Conservation (phyloP, 2,113 vertebrate genomes). For the Tragelaphus scriptus region DNA sequence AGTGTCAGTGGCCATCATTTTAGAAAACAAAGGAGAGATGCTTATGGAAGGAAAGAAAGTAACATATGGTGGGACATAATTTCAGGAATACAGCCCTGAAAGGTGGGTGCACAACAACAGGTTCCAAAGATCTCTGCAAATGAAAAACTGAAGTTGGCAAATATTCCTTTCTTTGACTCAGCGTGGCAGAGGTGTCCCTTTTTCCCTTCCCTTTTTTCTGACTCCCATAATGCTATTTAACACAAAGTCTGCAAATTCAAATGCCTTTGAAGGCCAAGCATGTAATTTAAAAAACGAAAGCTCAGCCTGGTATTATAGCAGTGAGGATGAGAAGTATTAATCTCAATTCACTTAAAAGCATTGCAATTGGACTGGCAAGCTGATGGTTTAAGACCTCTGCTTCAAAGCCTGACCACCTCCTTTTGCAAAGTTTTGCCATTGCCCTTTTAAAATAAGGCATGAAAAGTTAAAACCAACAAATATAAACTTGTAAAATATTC, state of each 20-base stretch:
- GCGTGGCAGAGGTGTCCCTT: neutral
- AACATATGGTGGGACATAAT: neutral
- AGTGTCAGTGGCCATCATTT: neutral
- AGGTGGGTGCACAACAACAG: neutral
- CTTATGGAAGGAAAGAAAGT: neutral
- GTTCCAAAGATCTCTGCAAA: neutral
- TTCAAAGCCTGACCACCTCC: neutral
- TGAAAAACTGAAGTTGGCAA: neutral
- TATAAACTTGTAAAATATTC: conserved; percentile 11
- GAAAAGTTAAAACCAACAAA: conserved; percentile 18
- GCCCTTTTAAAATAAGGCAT: neutral
- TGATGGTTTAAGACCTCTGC: neutral
- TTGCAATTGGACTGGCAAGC: neutral
- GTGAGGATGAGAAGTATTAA: neutral
- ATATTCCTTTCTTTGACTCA: neutral
- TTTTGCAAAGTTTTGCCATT: neutral
- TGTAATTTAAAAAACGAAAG: conserved; percentile 30
- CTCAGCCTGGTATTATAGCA: neutral
- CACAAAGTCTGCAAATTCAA: neutral
- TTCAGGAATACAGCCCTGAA: neutral
- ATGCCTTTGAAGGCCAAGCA: neutral
- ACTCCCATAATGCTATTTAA: neutral
- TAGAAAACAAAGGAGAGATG: neutral
- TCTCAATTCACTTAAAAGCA: neutral
- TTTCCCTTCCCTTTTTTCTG: neutral